Evolutionary conservation across 2,113 vertebrate genomes (phyloP), one percentile per base, ranked within the genome.

Genomic region (Calypte anna): DNA sequence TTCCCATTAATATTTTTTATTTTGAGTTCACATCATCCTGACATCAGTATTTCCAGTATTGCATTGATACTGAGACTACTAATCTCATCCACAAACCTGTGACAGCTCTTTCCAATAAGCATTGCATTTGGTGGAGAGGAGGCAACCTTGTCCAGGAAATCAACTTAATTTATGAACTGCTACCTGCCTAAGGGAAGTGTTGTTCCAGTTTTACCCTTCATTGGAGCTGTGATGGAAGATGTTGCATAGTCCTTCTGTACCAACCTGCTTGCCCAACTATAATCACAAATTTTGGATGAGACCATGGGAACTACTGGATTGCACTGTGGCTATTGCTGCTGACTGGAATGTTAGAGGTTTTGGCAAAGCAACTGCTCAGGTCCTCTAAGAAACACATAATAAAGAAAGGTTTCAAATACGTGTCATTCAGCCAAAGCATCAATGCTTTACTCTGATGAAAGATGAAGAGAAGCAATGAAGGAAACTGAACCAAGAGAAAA

Each of bases 91-190:
- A 50, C 0, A 0, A 62, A 33, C 48, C 59, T 19, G 12, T 33
- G 24, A 33, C 38, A 51, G 69, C 19, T 80, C 27, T 31, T 95
- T 55, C 59, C 10, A 83, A 24, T 13, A 16, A 54, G 24, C 0
- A 0, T 46, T 38, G 18, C 12, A 46, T 73, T 83, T 74, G 25
- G 15, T 62, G 36, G 33, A 59, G 43, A 76, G 27, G 38, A 84
- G 17, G 12, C 55, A 46, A 57, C 0, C 0, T 0, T 0, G 30
- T 21, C 46, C 40, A 51, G 64, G 48, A 88, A 76, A 67, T 12
- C 13, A 59, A 19, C 21, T 63, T 88, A 2, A 2, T 46, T 93
- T 76, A 61, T 24, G 7, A 91, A 58, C 23, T 68, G 36, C 62
- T 76, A 63, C 78, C n/a, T 90, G 27, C 38, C 27, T 69, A 69